These are phyloP conservation scores for Standfussiana lucernea DNA, from an alignment of 2,888 invertebrate species.

Conservation along the genomic window DNA sequence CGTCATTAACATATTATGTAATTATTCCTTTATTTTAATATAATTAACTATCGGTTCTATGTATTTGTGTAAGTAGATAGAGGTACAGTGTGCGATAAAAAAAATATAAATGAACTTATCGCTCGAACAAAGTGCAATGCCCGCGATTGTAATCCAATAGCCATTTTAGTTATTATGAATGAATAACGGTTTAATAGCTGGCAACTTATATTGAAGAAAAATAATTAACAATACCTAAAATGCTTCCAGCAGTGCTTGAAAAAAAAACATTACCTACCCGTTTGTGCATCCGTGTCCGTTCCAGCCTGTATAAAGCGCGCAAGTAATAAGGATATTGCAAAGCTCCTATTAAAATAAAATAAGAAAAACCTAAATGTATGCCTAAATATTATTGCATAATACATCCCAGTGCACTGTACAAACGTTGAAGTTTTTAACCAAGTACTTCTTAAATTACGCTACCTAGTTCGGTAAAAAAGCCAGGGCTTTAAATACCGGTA, in stretches of 20 bases:
- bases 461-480: neutral
- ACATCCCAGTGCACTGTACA: too few relatives aligned
- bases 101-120: conserved; percentile 42
- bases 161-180: neutral
- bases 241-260: neutral
- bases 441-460: neutral
- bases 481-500: too few relatives aligned
- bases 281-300: too few relatives aligned
- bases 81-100: conserved; percentile 29
- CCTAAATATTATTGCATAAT: too few relatives aligned
- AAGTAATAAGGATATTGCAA: too few relatives aligned
- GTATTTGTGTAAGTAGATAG: conserved; percentile 12
- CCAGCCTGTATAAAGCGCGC: too few relatives aligned
- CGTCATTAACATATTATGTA: too few relatives aligned
- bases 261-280: too few relatives aligned
- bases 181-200: neutral
- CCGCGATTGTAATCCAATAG: conserved; percentile 6
- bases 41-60: conserved; percentile 14
- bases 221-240: neutral
- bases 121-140: conserved; percentile 47
- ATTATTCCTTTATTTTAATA: conserved; percentile 9
- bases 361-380: too few relatives aligned
- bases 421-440: too few relatives aligned
- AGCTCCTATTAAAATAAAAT: too few relatives aligned
- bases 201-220: too few relatives aligned